Conservation (phyloP, 2,797 vertebrate genomes). For the Adrianichthys oophorus region DNA sequence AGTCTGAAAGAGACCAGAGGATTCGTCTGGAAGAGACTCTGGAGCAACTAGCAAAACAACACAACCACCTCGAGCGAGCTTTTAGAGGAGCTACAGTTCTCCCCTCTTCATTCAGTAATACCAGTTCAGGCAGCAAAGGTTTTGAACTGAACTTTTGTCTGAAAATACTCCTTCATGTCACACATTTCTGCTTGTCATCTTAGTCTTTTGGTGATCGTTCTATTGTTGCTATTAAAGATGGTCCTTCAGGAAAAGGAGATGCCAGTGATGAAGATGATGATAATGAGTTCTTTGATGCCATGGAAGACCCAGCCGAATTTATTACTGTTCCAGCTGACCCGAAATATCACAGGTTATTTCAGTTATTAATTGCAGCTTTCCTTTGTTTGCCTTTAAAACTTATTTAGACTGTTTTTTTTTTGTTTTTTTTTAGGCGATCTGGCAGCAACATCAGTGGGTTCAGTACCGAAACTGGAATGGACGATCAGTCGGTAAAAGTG, state of each 20-base stretch:
- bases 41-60: conserved; percentile 96
- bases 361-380: neutral
- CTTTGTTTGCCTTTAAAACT: neutral
- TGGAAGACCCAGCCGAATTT: conserved; percentile 87
- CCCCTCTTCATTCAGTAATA: conserved; percentile 75
- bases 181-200: neutral
- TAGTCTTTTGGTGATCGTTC: neutral
- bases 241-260: conserved; percentile 82
- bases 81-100: conserved; percentile 93
- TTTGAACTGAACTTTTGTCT: neutral
- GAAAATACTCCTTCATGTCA: neutral
- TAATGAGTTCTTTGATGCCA: conserved; percentile 93
- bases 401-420: neutral
- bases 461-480: conserved; percentile 90
- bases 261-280: conserved; percentile 94
- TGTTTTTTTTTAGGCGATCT: conserved; percentile 79
- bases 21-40: conserved; percentile 93
- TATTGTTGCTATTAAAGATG: conserved; percentile 39
- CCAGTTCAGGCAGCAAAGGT: conserved; percentile 79
- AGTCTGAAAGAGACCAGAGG: conserved; percentile 90
- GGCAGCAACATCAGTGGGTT: conserved; percentile 93
- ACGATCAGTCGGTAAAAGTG: conserved; percentile 86
- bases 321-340: conserved; percentile 88
- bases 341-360: conserved; percentile 87
- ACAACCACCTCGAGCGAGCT: conserved; percentile 94